These are phyloP conservation scores for Myotis planiceps DNA, from an alignment of 2,797 vertebrate species.

Conservation along the genomic window DNA sequence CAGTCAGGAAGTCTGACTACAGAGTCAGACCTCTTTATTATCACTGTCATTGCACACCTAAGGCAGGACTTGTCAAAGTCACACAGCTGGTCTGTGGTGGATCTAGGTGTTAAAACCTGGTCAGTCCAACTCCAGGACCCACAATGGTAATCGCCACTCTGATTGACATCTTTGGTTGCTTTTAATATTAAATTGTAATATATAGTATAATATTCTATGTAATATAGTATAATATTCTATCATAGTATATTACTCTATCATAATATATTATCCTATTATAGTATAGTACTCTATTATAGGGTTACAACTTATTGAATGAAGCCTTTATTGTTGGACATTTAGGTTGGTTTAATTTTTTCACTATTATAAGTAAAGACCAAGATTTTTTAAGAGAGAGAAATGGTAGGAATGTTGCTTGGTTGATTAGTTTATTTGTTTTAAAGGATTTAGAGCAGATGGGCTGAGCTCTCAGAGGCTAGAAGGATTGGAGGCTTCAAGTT, in stretches of 20 bases:
- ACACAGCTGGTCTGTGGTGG: neutral
- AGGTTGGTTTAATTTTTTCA: neutral
- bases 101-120: neutral
- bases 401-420: conserved; percentile 33
- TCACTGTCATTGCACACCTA: neutral
- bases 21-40: neutral
- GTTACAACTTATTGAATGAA: neutral
- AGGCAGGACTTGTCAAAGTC: neutral
- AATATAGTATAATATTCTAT: neutral
- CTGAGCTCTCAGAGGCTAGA: neutral
- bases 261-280: neutral
- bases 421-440: conserved; percentile 48
- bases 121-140: neutral
- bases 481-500: neutral
- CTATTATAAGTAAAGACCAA: neutral
- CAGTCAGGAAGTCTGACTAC: neutral
- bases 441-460: conserved; percentile 42
- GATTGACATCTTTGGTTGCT: neutral
- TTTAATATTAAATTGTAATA: neutral
- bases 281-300: neutral
- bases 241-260: neutral
- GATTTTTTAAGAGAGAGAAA: conserved; percentile 9
- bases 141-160: neutral
- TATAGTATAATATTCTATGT: neutral
- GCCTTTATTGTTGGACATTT: neutral